Base-by-base conservation (phyloP, 2,797 vertebrate genomes). In the Macropus fuliginosus region DNA sequence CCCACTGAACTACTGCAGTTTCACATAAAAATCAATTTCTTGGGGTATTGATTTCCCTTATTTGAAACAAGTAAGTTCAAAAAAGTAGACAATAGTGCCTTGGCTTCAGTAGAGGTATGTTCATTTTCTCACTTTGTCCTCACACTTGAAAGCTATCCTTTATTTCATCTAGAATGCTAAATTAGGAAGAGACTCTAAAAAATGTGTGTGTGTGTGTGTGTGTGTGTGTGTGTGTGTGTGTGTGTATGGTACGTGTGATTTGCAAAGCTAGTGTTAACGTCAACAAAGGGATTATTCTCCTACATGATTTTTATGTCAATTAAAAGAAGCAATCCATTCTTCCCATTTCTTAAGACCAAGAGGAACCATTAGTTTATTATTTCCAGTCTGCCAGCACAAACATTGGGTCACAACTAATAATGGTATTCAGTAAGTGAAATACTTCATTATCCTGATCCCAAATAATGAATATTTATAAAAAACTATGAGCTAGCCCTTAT, bases 301-400 rank as follows among this genome's bases (percentile, higher is more conserved):
- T 93, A 93, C 95, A 52, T 8, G 2, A 57, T 66, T 46, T 95
- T 54, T 91, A 92, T 89, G 27, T 94, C 96, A 96, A 95, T 96
- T 95, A 94, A 94, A 62, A 54, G 13, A 89, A 91, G 14, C 54
- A 4, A 93, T 89, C 96, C 93, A 29, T 93, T 95, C 95, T 74
- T 59, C 11, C 34, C 96, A 97, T 95, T 74, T 74, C 4, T 52
- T 18, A 55, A 93, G 5, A 56, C 54, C 14, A 91, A 92, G 34
- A 91, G 4, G 16, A 59, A n/a, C 0, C 57, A 29, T 21, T 87
- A 91, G 93, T 92, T 66, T 28, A 24, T 93, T 29, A 90, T 93
- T 97, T 95, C 93, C 91, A 91, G 74, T 95, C 95, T 5, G 91
- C 18, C 90, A 92, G 6, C 74, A 90, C 91, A 96, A 94, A 96